Conservation (phyloP, 1,140 invertebrate species). For the Diorhabda sublineata region DNA sequence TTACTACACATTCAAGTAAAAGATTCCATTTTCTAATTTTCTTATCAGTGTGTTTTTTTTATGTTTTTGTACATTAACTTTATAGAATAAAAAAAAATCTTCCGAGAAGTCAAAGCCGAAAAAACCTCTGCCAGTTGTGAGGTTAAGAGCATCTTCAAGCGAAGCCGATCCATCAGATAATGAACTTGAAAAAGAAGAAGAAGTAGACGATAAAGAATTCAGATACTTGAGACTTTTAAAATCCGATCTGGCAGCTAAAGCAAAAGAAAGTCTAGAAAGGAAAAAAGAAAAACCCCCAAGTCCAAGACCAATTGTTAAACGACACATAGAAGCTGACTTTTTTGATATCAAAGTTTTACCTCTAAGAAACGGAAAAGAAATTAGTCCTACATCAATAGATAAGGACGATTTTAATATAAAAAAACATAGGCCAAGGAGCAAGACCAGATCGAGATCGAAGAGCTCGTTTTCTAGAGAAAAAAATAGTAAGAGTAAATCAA, state of each 20-base stretch:
- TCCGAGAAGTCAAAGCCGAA: slow-evolving; percentile 24
- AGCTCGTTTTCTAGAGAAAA: slow-evolving; percentile 21
- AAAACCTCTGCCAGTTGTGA: slow-evolving; percentile 54
- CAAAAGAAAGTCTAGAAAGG: slow-evolving; percentile 53
- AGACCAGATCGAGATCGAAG: slow-evolving; percentile 32
- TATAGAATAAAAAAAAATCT: slow-evolving; percentile 37
- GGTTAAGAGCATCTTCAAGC: slow-evolving; percentile 57
- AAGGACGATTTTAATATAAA: slow-evolving; percentile 34
- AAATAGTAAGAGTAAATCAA: slow-evolving; percentile 17
- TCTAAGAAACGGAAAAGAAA: slow-evolving; percentile 29
- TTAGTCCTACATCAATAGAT: slow-evolving; percentile 22
- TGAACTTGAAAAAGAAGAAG: slow-evolving; percentile 45
- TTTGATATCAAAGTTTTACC: slow-evolving; percentile 43
- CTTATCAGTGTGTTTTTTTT: no score
- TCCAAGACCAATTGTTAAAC: slow-evolving; percentile 20
- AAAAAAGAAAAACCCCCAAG: slow-evolving; percentile 41
- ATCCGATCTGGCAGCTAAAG: slow-evolving; percentile 60
- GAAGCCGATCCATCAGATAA: slow-evolving; percentile 57
- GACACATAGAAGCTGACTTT: slow-evolving; percentile 33
- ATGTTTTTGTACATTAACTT: not conserved
- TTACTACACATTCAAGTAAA: no score
- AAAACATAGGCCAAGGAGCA: slow-evolving; percentile 22
- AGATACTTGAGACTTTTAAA: slow-evolving; percentile 61
- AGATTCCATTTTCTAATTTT: no score
- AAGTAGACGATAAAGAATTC: slow-evolving; percentile 54